Evolutionary conservation across 2,797 vertebrate genomes (phyloP).

Genomic region (Hippopotamyrus pictus): DNA sequence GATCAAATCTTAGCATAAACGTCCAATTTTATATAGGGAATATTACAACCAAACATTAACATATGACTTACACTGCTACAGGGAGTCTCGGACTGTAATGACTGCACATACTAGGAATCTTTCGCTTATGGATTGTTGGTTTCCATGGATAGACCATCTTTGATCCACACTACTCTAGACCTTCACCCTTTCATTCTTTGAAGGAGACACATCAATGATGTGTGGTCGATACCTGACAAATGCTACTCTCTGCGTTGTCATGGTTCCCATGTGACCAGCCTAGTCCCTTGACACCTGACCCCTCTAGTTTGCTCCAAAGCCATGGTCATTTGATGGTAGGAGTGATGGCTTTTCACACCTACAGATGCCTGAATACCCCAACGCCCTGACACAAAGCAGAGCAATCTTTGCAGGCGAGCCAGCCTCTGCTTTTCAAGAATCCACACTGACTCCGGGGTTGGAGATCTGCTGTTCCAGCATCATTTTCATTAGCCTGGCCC

Average conservation of each 20-base stretch:
- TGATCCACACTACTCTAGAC: conserved; percentile 38
- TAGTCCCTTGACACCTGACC: conserved; percentile 28
- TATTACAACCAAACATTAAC: background rate
- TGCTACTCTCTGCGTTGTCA: conserved; percentile 39
- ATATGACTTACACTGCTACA: background rate
- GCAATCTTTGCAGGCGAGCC: background rate
- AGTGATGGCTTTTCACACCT: background rate
- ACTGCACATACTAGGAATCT: background rate
- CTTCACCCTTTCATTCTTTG: conserved; percentile 15
- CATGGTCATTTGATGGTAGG: background rate
- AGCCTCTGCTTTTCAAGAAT: background rate
- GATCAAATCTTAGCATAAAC: background rate
- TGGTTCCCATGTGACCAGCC: conserved; percentile 31
- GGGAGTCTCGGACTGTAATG: background rate
- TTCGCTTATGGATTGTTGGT: conserved; percentile 9
- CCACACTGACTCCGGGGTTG: background rate
- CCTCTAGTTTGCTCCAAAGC: background rate
- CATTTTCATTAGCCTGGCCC: background rate
- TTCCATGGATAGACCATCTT: conserved; percentile 39
- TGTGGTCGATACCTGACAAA: conserved; percentile 38
- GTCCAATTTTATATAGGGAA: background rate
- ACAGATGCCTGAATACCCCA: background rate
- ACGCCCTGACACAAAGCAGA: background rate
- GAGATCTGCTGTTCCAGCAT: conserved; percentile 15
- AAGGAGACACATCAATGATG: conserved; percentile 28